phyloP scores from a whole-genome alignment of 2,888 invertebrate genomes.

The Nipponacmea schrenckii region DNA sequence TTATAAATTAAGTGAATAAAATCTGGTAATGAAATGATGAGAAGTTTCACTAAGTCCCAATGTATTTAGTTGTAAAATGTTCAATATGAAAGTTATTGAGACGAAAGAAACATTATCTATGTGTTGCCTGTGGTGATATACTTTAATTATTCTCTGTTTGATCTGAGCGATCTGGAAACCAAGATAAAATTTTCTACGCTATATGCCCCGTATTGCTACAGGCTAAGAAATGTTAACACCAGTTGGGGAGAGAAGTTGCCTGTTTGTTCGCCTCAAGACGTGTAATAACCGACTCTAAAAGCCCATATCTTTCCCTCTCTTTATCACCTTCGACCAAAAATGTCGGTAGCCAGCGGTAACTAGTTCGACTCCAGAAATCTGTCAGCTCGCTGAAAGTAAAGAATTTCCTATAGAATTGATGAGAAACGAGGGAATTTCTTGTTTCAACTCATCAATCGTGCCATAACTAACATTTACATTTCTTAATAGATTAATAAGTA shows the following conservation, averaged over 20 bases:
- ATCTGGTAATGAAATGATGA: slow-evolving; percentile 3
- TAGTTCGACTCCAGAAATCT: not conserved
- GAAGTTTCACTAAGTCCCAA: not conserved
- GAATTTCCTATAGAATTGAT: not conserved
- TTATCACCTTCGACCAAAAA: slow-evolving; percentile 9
- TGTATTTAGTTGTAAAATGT: not conserved
- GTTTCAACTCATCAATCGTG: not conserved
- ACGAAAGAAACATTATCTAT: slow-evolving; percentile 21
- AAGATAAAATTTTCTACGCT: slow-evolving; percentile 19
- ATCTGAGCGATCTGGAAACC: slow-evolving; percentile 14
- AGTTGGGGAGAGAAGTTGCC: slow-evolving; percentile 4
- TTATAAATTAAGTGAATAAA: not conserved
- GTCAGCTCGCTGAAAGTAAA: slow-evolving; percentile 2
- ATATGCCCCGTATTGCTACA: slow-evolving; percentile 5
- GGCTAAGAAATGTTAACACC: slow-evolving; percentile 1
- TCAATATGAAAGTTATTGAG: slow-evolving; percentile 4
- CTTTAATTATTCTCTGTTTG: slow-evolving; percentile 25
- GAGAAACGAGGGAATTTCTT: not conserved
- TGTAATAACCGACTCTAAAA: slow-evolving; percentile 3
- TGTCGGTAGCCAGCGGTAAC: slow-evolving; percentile 1
- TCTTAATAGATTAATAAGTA: too few relatives aligned
- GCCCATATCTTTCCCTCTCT: slow-evolving; percentile 8
- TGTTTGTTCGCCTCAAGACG: slow-evolving; percentile 2
- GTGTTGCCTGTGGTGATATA: slow-evolving; percentile 12
- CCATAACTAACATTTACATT: not conserved